Evolutionary conservation across 2,113 vertebrate species (phyloP), one percentile per base, ranked within the genome.

Genomic region (Leptobrachium leishanense): DNA sequence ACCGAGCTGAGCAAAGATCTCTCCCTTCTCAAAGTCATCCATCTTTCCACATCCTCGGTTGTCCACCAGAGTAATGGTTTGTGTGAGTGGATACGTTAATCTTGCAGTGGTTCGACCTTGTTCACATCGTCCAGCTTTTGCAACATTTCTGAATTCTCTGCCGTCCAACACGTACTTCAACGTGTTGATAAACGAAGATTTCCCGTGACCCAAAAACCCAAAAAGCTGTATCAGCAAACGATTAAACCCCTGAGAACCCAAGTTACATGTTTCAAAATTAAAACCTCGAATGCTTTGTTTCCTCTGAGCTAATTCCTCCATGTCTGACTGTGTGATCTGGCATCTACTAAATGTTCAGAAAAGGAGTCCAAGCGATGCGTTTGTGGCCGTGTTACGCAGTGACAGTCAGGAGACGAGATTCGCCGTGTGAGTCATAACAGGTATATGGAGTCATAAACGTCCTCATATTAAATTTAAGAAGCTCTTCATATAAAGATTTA

Each of bases 1-100:
- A 71, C 69, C 44, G 20, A 54, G 44, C 46, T 71, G 44, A 43
- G 69, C 69, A 42, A 44, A 69, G 11, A 69, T 9, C n/a, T 13
- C 43, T n/a, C 42, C 43, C 12, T 20, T 50, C 20, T 71, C 3
- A 2, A 0, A 31, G 8, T 11, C 1, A 12, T 12, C 2, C 1
- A 55, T 53, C 5, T 2, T 5, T 7, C n/a, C 7, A 8, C 46
- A 50, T 50, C 46, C 46, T 71, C 69, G 53, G 69, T 69, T 69
- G 68, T 69, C 68, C 10, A n/a, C 68, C 20, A 69, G 43, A 7
- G 68, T 69, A 43, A 69, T 46, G 43, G 42, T 69, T 4, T 42
- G 68, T 42, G 68, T 69, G 12, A 69, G 68, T 12, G 15, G 11
- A 43, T 69, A 69, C 9, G 43, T 8, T 43, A 5, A 44, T 10